Evolutionary conservation across 2,888 invertebrate species (phyloP).

Genomic region (Lasioglossum calceatum): DNA sequence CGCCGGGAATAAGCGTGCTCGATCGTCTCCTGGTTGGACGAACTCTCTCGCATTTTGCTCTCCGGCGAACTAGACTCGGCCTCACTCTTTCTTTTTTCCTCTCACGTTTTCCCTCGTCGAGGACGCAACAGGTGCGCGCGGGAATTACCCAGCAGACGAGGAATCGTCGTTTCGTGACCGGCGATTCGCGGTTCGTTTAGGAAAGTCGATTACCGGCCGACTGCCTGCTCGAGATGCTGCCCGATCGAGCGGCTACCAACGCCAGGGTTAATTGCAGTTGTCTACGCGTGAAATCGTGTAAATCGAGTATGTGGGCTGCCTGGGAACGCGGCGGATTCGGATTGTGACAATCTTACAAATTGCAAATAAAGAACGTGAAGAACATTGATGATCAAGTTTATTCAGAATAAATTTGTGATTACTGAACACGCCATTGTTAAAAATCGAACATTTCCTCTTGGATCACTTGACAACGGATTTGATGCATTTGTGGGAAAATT

Average conservation of each 20-base stretch:
- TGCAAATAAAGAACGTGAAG: too few species aligned
- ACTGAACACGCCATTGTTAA: too few species aligned
- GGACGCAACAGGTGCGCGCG: conserved; percentile 43
- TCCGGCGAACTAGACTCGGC: neutral
- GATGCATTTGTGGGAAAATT: too few species aligned
- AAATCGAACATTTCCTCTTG: too few species aligned
- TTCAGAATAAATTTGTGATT: too few species aligned
- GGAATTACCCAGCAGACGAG: neutral
- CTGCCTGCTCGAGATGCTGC: neutral
- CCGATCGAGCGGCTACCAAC: conserved; percentile 28
- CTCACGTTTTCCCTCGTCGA: neutral
- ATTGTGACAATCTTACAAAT: too few species aligned
- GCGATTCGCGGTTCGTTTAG: conserved; percentile 37
- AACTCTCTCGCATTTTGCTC: conserved; percentile 1
- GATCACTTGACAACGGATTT: too few species aligned
- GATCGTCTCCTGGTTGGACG: conserved; percentile 18
- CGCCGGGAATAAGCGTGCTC: conserved; percentile 10
- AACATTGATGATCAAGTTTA: too few species aligned
- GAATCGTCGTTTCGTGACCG: conserved; percentile 35
- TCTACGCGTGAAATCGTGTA: conserved; percentile 50
- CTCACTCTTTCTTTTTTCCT: neutral
- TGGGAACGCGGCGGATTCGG: neutral
- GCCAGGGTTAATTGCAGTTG: conserved; percentile 42
- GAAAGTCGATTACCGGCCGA: conserved; percentile 31
- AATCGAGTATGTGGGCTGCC: conserved; percentile 33